Evolutionary conservation across 2,113 vertebrate genomes (phyloP), one percentile per base, ranked within the genome.

Genomic region (Hypocryptadius cinnamomeus): DNA sequence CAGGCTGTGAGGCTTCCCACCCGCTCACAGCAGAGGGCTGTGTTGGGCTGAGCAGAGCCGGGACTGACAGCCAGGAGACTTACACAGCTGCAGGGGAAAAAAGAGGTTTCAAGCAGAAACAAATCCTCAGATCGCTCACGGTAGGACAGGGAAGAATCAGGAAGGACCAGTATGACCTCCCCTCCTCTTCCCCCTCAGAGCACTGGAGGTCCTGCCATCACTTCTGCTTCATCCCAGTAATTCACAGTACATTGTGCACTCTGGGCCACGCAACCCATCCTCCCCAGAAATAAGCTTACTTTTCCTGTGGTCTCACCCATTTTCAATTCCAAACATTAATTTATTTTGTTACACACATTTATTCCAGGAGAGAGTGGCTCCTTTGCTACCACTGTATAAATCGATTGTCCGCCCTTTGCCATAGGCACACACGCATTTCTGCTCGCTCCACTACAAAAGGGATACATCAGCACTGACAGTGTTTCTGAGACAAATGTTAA

Each of bases 11-110:
- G 30, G 11, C 33, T 89, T 91, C 30, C 78, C 81, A 14, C 42
- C 23, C 1, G 0, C 82, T 59, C 87, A 68, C 82, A 91, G 93
- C 87, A 96, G 91, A 94, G 91, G 91, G 89, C 94, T 90, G 91
- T 89, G 77, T 70, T 87, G 93, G 65, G 82, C 79, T 83, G 51
- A 51, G 76, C 60, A 88, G 60, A 80, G 87, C 15, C 1, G 0
- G 60, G 33, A 69, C 33, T 27, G 79, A 39, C 57, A 72, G 68
- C 11, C 45, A 77, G 45, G 18, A 90, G 19, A 48, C 16, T 44
- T 47, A 23, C 6, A 42, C 22, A 54, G 76, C 47, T 85, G 24
- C 47, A 54, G 18, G 16, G 31, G 12, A 15, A 30, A 37, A 70
- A 77, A n/a, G 13, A 73, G 14, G 30, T 60, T 22, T 42, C 40